Conservation (phyloP, 2,888 invertebrate species). For the Cryptops parisi region DNA sequence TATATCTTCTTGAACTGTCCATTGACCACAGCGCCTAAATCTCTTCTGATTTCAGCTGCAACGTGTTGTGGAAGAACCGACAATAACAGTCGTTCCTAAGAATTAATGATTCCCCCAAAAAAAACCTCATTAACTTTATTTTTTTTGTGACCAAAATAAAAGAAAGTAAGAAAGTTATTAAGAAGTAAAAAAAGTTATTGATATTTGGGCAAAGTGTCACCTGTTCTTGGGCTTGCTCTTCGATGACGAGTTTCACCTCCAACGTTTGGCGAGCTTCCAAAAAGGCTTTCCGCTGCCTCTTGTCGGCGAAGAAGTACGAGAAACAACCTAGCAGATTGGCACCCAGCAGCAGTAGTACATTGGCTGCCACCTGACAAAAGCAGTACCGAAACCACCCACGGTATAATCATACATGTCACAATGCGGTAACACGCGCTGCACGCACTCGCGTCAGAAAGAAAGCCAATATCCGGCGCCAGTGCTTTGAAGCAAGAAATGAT, state of each 20-base stretch:
- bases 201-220: conserved; percentile 33
- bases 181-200: not conserved
- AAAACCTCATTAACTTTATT: too few relatives aligned
- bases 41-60: conserved; percentile 90
- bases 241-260: conserved; percentile 79
- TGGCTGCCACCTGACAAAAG: conserved; percentile 50
- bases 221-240: conserved; percentile 86
- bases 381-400: conserved; percentile 11
- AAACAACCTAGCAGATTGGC: conserved; percentile 60
- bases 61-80: conserved; percentile 93
- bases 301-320: conserved; percentile 60
- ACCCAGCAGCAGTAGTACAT: conserved; percentile 51
- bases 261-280: conserved; percentile 79
- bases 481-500: too few relatives aligned
- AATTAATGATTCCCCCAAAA: too few relatives aligned
- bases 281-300: conserved; percentile 75
- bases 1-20: conserved; percentile 96
- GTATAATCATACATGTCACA: too few relatives aligned
- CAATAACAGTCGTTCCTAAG: conserved; percentile 69
- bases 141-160: too few relatives aligned
- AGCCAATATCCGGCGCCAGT: too few relatives aligned
- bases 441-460: too few relatives aligned
- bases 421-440: too few relatives aligned
- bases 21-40: conserved; percentile 68
- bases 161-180: not conserved